Base-by-base conservation (phyloP, 2,888 invertebrate genomes). In the Stenolophus ochropezus region DNA sequence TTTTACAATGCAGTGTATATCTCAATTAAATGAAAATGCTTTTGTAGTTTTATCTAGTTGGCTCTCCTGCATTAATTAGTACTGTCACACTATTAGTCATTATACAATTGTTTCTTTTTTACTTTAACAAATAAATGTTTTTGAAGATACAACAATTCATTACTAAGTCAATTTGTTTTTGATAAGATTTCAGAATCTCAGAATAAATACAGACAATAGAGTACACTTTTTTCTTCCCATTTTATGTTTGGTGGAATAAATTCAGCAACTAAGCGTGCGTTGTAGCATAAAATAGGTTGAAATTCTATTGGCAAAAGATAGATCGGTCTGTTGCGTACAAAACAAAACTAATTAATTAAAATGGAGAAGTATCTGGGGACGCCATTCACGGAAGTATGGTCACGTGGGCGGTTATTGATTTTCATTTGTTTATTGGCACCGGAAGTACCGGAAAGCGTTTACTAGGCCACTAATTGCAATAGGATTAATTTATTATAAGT, bases 261-360 rank as follows among this genome's bases (percentile, higher is more conserved):
- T 56, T 56, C 20, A 20, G 56, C 56, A 56, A 20, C 56, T 20
- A 20, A 20, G 56, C 56, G 56, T 56, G 56, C 18, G 20, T 20
- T 8, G 20, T 11, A 4, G 56, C 21, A 49, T 5, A 42, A 42
- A 42, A 42, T 42, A 42, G 33, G 21, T 21, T 18, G 8, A 56
- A 20, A 21, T 56, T 6, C 11, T 42, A 56, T 56, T 20, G 56
- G 23, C 61, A 61, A 25, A 61, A 61, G 61, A 61, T 61, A 61
- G 14, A 23, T 61, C 56, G 56, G 56, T 56, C 56, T 61, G 25
- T 61, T 14, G 61, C 25, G 61, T 25, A 61, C 25, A 61, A 42
- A 61, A 61, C 61, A 61, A 61, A 61, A 61, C 61, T 61, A 61
- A 61, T 61, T 61, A 61, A 61, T 61, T 61, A 61, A 61, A 25